Evolutionary conservation across 2,113 vertebrate genomes (phyloP).

Genomic region (Labeo catla): DNA sequence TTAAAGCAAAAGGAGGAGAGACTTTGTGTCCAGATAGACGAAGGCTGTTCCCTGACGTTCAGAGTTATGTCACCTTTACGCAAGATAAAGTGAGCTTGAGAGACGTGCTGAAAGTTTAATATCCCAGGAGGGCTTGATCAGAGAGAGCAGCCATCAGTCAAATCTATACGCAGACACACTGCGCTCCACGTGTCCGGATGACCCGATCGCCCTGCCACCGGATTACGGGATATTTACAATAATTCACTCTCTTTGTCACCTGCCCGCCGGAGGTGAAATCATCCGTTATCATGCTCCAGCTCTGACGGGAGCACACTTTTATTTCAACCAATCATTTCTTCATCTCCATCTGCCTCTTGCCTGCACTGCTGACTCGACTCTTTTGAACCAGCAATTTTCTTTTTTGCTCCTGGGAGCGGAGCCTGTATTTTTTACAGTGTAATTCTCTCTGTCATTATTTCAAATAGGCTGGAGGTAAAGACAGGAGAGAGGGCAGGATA

Average conservation of each 20-base stretch:
- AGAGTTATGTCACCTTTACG: slow-evolving; percentile 25
- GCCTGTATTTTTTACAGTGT: slow-evolving; percentile 24
- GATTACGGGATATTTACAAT: slow-evolving; percentile 28
- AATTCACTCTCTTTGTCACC: slow-evolving; percentile 30
- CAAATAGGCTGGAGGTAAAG: slow-evolving; percentile 25
- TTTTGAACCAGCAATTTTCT: slow-evolving; percentile 37
- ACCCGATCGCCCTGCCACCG: not conserved
- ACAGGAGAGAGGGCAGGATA: not conserved
- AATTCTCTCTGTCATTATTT: slow-evolving; percentile 41
- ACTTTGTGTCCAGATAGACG: not conserved
- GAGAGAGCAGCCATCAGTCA: slow-evolving; percentile 3
- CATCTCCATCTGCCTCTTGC: slow-evolving; percentile 7
- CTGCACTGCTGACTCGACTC: slow-evolving; percentile 23
- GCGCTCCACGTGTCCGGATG: not conserved
- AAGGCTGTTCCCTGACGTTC: not conserved
- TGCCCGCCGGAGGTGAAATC: not conserved
- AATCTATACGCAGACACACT: not conserved
- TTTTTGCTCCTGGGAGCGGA: slow-evolving; percentile 24
- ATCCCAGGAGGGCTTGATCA: slow-evolving; percentile 23
- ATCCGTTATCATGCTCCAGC: slow-evolving; percentile 11
- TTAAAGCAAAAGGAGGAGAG: not conserved
- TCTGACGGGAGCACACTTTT: not conserved
- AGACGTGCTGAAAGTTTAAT: slow-evolving; percentile 24
- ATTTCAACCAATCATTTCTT: slow-evolving; percentile 22
- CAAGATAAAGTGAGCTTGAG: slow-evolving; percentile 29